These are phyloP conservation scores for Esperia sulphurella DNA, from an alignment of 2,888 invertebrate species.

Conservation along the genomic window DNA sequence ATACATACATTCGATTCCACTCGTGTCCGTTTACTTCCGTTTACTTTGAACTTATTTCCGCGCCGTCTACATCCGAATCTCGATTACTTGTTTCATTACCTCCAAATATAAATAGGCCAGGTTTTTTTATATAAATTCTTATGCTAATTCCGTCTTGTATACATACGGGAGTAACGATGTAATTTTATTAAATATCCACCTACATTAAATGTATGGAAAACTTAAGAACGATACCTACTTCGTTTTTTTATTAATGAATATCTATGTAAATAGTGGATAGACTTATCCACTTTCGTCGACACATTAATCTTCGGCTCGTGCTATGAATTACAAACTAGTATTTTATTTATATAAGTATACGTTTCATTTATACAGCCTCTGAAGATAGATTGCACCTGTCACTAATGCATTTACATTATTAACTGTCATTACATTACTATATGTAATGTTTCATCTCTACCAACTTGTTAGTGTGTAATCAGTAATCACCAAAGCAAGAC, in stretches of 20 bases:
- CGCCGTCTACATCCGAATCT: conserved; percentile 38
- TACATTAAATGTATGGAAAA: background rate
- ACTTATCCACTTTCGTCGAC: conserved; percentile 36
- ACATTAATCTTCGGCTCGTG: conserved; percentile 1
- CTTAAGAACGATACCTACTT: background rate
- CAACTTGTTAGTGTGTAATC: conserved; percentile 19
- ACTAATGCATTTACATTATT: background rate
- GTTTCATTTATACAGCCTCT: conserved; percentile 1
- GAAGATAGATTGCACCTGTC: conserved; percentile 4
- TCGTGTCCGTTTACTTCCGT: conserved; percentile 37
- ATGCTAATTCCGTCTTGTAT: background rate
- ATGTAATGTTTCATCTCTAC: conserved; percentile 14
- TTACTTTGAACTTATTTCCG: conserved; percentile 47
- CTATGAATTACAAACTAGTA: conserved; percentile 10
- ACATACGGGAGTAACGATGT: background rate
- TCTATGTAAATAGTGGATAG: conserved; percentile 8
- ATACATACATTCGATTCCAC: conserved; percentile 24
- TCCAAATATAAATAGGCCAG: conserved; percentile 25
- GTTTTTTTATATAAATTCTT: conserved; percentile 4
- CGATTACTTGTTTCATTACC: conserved; percentile 25
- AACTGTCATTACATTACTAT: conserved; percentile 15
- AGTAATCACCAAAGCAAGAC: conserved; percentile 41
- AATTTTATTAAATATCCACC: background rate
- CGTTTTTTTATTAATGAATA: background rate
- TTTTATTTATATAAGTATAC: conserved; percentile 8